Evolutionary conservation across 2,113 vertebrate genomes (phyloP).

Genomic region (Labrus mixtus): DNA sequence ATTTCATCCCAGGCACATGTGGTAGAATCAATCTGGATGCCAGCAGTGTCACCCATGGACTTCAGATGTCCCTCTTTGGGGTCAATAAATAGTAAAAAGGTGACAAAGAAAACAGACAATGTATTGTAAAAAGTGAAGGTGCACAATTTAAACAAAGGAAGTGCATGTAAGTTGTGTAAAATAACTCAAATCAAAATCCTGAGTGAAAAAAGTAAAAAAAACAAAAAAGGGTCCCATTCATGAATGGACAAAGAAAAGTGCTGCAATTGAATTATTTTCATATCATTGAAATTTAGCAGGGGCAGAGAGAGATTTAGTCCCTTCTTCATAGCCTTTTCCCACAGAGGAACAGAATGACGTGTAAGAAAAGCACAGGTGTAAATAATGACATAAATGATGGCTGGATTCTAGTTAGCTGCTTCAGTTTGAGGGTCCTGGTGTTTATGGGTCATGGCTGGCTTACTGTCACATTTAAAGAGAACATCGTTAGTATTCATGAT

Average conservation of each 20-base stretch:
- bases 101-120: conserved; percentile 23
- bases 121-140: conserved; percentile 33
- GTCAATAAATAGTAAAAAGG: conserved; percentile 42
- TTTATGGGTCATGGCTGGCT: not conserved
- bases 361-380: not conserved
- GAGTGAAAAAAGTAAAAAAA: conserved; percentile 36
- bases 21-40: conserved; percentile 77
- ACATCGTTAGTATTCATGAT: not conserved
- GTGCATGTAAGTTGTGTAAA: conserved; percentile 41
- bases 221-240: conserved; percentile 11
- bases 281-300: conserved; percentile 9
- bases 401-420: not conserved
- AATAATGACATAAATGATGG: not conserved
- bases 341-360: not conserved
- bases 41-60: conserved; percentile 46
- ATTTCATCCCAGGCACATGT: conserved; percentile 78
- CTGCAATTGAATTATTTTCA: conserved; percentile 33
- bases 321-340: conserved; percentile 14
- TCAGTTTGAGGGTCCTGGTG: not conserved
- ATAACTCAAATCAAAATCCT: conserved; percentile 25
- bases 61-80: conserved; percentile 54
- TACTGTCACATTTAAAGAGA: not conserved
- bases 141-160: conserved; percentile 60
- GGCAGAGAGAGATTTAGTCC: conserved; percentile 2
- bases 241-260: conserved; percentile 50